Evolutionary conservation across 2,113 vertebrate species (phyloP).

Genomic region (Rhodinocichla rosea): DNA sequence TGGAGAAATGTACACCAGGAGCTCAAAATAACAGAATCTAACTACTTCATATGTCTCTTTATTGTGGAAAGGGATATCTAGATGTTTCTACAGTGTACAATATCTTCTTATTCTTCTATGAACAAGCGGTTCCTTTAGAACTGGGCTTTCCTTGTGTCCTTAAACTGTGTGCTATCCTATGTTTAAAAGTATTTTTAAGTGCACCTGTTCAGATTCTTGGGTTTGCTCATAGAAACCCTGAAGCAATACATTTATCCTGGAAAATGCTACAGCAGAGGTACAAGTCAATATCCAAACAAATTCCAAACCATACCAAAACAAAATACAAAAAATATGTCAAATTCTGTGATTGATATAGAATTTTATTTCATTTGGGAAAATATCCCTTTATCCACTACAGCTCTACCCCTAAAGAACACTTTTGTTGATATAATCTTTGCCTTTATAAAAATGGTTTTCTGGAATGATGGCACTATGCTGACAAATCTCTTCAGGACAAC

Average conservation of each 20-base stretch:
- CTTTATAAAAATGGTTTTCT: neutral
- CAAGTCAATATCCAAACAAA: neutral
- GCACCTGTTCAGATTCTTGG: neutral
- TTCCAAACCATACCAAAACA: fast-evolving
- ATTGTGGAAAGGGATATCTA: neutral
- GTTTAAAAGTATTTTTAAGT: neutral
- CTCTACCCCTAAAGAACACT: neutral
- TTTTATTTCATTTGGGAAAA: neutral
- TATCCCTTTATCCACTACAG: neutral
- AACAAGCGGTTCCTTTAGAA: neutral
- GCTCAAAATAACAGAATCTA: neutral
- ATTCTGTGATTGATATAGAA: neutral
- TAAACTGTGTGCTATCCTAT: neutral
- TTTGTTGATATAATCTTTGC: neutral
- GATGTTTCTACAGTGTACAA: neutral
- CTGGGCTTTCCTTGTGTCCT: neutral
- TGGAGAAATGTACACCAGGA: neutral
- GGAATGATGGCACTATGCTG: neutral
- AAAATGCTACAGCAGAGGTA: neutral
- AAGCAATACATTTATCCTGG: neutral
- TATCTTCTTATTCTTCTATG: neutral
- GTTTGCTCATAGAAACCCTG: neutral
- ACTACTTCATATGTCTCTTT: neutral
- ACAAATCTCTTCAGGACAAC: neutral
- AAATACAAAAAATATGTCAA: neutral